A percentile compares a stretch with the other conserved stretches of the same genome.
phyloP scores from a whole-genome alignment of 2,888 invertebrate genomes.

The Aporophyla lueneburgensis region DNA sequence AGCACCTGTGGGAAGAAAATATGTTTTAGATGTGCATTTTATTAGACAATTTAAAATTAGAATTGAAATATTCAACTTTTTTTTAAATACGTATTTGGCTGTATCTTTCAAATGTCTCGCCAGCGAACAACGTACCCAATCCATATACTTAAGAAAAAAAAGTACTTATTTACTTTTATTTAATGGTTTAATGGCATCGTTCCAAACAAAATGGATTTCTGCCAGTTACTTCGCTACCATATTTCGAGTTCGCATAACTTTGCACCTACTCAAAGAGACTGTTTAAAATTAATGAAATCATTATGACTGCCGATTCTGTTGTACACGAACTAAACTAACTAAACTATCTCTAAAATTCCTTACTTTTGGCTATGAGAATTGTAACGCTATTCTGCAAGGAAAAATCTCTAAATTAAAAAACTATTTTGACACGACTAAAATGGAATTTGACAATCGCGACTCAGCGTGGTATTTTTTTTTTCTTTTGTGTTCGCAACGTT shows the following conservation, averaged over 20 bases:
- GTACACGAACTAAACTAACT: no score
- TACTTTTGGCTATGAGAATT: no score
- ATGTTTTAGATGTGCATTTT: conserved; percentile 26
- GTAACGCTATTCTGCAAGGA: no score
- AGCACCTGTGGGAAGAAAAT: conserved; percentile 21
- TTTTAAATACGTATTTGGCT: not conserved
- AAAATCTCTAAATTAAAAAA: no score
- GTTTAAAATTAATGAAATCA: conserved; percentile 59
- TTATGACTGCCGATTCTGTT: conserved; percentile 56
- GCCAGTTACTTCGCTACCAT: conserved; percentile 39
- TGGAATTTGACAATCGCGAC: no score
- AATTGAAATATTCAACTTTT: not conserved
- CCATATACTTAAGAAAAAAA: conserved; percentile 1
- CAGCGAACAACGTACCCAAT: not conserved
- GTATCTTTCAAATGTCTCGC: not conserved
- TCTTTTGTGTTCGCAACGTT: no score
- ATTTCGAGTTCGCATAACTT: conserved; percentile 45
- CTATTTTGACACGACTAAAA: no score
- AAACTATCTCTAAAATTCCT: no score
- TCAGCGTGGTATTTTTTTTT: no score
- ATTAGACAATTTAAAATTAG: conserved; percentile 14
- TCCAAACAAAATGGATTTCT: conserved; percentile 41
- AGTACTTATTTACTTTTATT: conserved; percentile 27
- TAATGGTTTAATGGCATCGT: conserved; percentile 35
- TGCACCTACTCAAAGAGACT: conserved; percentile 42